Base-by-base conservation (phyloP, 2,888 invertebrate species). In the Saturnia japonica region DNA sequence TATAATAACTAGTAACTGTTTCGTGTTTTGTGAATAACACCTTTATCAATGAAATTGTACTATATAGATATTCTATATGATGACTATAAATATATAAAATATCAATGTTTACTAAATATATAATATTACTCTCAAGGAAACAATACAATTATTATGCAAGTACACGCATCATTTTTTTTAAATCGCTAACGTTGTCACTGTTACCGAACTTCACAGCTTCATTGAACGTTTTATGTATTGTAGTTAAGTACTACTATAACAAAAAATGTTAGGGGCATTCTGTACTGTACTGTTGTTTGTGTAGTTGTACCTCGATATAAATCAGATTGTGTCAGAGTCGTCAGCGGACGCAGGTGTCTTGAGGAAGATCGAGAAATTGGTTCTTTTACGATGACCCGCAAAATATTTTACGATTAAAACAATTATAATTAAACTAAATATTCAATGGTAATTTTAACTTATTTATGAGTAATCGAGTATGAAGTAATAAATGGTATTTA, bases 271-370 rank as follows among this genome's bases (percentile, higher is more conserved):
- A 74, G 75, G 76, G 64, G 70, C 64, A 71, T 68, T 12, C 72
- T 72, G 79, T 76, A 81, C 78, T 80, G 84, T 85, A 87, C 88
- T 88, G 88, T n/a, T n/a, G n/a, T n/a, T n/a, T n/a, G n/a, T n/a
- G n/a, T 88, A 83, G 81, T 83, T 84, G 82, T 78, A 79, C 80
- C 80, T 81, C 78, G 75, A 82, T 83, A 90, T 91, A 92, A 91
- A 92, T 93, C 93, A 90, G 88, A 80, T 83, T 82, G 83, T 83
- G 85, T 85, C 85, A 85, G 80, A 74, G 74, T 83, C 84, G 82
- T 80, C 84, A 80, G 83, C 91, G 91, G 91, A 91, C 87, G 88
- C 91, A 91, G 91, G 87, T 91, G 91, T 78, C 74, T 74, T 77
- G 77, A 74, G 75, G 28, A 25, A 28, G 57, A 60, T 28, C 57